These are phyloP conservation scores for Epinephelus malabaricus DNA, from an alignment of 2,797 vertebrate species.

Conservation along the genomic window DNA sequence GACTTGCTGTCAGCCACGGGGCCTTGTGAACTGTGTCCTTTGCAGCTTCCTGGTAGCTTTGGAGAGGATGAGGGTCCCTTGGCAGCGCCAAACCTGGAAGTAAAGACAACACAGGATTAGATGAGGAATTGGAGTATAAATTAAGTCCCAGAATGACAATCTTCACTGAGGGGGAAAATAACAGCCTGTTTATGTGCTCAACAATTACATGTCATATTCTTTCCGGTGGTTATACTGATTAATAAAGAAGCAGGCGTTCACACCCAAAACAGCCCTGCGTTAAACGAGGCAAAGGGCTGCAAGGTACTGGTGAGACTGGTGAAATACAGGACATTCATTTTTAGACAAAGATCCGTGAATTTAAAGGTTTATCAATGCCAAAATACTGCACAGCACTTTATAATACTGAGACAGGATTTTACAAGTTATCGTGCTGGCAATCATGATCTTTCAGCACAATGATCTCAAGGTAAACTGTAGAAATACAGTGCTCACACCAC, in stretches of 20 bases:
- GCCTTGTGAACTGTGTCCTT: conserved; percentile 6
- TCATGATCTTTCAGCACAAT: background rate
- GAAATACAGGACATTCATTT: background rate
- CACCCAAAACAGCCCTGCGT: background rate
- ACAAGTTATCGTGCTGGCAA: too few species aligned
- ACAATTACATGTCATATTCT: background rate
- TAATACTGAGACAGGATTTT: too few species aligned
- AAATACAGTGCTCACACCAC: background rate
- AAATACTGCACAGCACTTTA: too few species aligned
- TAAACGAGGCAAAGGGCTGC: background rate
- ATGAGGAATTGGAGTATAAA: background rate
- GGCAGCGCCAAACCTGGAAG: conserved; percentile 41
- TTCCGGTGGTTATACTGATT: background rate
- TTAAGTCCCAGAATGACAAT: background rate
- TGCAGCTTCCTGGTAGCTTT: conserved; percentile 19
- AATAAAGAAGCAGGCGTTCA: background rate
- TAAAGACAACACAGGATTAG: conserved; percentile 34
- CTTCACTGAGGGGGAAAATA: background rate
- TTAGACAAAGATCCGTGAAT: background rate
- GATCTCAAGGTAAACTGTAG: background rate
- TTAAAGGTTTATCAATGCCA: background rate
- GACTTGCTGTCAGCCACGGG: conserved; percentile 15
- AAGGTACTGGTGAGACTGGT: background rate
- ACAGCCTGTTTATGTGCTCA: background rate
- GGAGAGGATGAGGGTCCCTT: conserved; percentile 28